phyloP scores from a whole-genome alignment of 2,113 vertebrate species.

The Phalacrocorax brasilianus region DNA sequence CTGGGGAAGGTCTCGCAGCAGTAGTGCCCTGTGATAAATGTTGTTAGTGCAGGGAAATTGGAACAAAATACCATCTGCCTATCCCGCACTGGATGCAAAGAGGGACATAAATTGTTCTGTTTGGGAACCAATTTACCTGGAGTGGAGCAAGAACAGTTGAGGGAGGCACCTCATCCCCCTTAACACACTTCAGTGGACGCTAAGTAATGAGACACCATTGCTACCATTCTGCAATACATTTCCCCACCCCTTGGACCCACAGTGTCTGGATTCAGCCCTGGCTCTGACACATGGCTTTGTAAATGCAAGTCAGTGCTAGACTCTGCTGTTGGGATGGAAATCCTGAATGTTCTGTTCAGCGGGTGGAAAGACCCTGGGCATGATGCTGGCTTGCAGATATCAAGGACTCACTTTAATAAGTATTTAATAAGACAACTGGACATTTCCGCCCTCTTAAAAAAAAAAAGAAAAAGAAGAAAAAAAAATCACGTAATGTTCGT shows the following conservation, averaged over 20 bases:
- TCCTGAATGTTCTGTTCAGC: not conserved
- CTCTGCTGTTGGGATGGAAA: not conserved
- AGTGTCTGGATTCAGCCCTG: not conserved
- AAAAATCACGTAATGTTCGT: conserved; percentile 35
- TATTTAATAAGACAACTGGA: conserved; percentile 15
- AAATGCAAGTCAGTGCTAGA: not conserved
- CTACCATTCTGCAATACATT: not conserved
- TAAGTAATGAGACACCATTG: accelerated
- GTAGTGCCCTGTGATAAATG: not conserved
- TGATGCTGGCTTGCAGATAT: not conserved
- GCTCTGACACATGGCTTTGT: not conserved
- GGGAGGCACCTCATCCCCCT: not conserved
- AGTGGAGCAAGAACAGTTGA: accelerated
- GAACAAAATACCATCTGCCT: not conserved
- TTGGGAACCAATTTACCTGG: not conserved
- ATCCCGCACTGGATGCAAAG: not conserved
- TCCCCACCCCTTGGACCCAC: accelerated
- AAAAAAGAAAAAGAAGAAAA: not conserved
- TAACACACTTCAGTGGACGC: accelerated
- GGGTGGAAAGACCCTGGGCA: not conserved
- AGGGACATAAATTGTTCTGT: not conserved
- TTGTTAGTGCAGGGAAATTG: not conserved
- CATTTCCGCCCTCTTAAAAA: not conserved
- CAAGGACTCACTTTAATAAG: not conserved
- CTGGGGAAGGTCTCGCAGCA: not conserved